Percentiles rank a stretch among this genome's conserved stretches.
Conservation (phyloP, 37 sponge, comb jelly and placozoan species). For the Spongilla lacustris region DNA sequence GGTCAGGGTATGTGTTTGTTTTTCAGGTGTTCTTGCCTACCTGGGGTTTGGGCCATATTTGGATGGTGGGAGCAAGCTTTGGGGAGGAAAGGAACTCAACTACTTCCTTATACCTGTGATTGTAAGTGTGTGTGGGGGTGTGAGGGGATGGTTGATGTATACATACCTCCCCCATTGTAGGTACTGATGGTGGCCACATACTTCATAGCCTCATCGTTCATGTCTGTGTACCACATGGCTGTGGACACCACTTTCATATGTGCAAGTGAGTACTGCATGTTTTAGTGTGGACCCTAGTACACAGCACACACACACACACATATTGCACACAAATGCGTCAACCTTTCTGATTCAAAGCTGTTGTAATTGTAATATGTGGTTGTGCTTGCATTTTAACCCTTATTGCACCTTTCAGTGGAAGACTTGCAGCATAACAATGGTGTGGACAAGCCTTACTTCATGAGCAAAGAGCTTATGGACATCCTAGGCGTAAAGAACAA, state of each 20-base stretch:
- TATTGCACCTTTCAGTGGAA: constrained; percentile 71
- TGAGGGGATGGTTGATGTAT: background rate
- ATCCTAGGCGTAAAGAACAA: constrained; percentile 73
- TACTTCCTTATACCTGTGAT: constrained; percentile 94
- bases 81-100: constrained; percentile 65
- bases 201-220: constrained; percentile 86
- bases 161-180: constrained; percentile 21
- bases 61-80: constrained; percentile 24
- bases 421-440: constrained; percentile 90
- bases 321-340: no score
- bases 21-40: constrained; percentile 65
- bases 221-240: constrained; percentile 91
- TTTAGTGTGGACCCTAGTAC: no score
- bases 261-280: constrained; percentile 62
- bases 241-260: constrained; percentile 96
- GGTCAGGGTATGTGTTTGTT: background rate
- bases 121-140: constrained; percentile 53
- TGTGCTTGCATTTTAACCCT: no score
- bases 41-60: constrained; percentile 70
- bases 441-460: constrained; percentile 88
- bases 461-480: constrained; percentile 84
- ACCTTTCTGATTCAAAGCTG: no score
- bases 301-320: background rate
- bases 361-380: no score
- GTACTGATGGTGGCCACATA: constrained; percentile 72